Percentiles rank a stretch among this genome's conserved stretches.
phyloP scores from a whole-genome alignment of 2,888 invertebrate species.

The Melanargia galathea region DNA sequence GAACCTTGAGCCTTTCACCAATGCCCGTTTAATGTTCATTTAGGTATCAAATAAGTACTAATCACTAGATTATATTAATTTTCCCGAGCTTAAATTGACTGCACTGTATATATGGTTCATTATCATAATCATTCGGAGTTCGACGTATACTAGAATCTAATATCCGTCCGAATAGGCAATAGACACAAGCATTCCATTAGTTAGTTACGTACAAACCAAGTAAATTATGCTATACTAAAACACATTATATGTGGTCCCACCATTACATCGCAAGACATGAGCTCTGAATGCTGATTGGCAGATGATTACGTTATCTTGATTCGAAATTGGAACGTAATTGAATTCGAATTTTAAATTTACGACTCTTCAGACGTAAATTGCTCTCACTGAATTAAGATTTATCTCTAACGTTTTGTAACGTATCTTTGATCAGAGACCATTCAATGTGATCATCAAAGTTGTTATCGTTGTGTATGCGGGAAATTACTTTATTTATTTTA shows the following conservation, averaged over 20 bases:
- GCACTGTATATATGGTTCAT: neutral
- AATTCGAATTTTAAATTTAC: constrained; percentile 48
- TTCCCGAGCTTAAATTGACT: neutral
- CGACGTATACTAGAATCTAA: neutral
- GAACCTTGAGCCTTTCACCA: too few species aligned
- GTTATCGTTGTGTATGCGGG: constrained; percentile 7
- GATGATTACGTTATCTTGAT: constrained; percentile 46
- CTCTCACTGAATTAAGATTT: constrained; percentile 38
- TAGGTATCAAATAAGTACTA: neutral
- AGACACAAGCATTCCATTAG: constrained; percentile 4
- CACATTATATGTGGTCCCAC: neutral
- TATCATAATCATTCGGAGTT: neutral
- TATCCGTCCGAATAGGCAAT: constrained; percentile 1
- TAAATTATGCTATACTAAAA: too few species aligned
- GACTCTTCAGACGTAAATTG: constrained; percentile 47
- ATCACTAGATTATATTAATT: neutral
- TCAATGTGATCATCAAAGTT: constrained; percentile 29
- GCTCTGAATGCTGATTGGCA: constrained; percentile 42
- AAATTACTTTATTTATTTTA: neutral
- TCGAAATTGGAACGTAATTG: constrained; percentile 48
- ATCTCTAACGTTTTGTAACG: constrained; percentile 33
- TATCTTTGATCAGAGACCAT: constrained; percentile 27
- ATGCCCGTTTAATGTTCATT: neutral
- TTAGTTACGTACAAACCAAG: neutral
- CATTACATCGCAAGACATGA: constrained; percentile 20